Evolutionary conservation across 2,797 vertebrate genomes (phyloP).

Genomic region (Labeo calbasu): DNA sequence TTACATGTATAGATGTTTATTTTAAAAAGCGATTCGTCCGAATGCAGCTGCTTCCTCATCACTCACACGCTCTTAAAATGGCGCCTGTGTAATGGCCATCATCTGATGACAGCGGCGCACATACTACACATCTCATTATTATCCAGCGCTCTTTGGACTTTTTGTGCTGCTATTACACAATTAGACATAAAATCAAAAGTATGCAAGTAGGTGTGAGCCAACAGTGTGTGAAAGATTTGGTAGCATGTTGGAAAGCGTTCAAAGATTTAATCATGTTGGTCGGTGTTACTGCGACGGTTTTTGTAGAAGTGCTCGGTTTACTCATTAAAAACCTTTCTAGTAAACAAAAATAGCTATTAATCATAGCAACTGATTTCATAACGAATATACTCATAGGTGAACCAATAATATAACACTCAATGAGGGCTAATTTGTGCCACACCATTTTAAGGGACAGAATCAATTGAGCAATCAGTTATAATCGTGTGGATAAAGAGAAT

Average conservation of each 20-base stretch:
- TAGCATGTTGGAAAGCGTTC: neutral
- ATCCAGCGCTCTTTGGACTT: neutral
- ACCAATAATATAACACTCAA: too few species aligned
- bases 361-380: neutral
- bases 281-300: neutral
- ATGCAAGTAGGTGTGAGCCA: neutral
- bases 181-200: neutral
- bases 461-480: neutral
- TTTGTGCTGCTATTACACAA: neutral
- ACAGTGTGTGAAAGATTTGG: neutral
- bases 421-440: too few species aligned
- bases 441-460: neutral
- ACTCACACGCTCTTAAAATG: constrained; percentile 16
- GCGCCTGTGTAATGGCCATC: neutral
- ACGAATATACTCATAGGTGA: too few species aligned
- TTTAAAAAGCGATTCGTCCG: neutral
- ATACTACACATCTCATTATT: neutral
- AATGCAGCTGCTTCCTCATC: neutral
- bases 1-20: neutral
- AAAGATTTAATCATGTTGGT: neutral
- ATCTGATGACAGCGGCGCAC: neutral
- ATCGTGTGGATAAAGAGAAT: neutral
- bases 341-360: neutral
- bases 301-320: neutral
- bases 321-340: neutral